These are phyloP conservation scores for Apis cerana DNA, from an alignment of 1,140 invertebrate genomes.

Conservation along the genomic window DNA sequence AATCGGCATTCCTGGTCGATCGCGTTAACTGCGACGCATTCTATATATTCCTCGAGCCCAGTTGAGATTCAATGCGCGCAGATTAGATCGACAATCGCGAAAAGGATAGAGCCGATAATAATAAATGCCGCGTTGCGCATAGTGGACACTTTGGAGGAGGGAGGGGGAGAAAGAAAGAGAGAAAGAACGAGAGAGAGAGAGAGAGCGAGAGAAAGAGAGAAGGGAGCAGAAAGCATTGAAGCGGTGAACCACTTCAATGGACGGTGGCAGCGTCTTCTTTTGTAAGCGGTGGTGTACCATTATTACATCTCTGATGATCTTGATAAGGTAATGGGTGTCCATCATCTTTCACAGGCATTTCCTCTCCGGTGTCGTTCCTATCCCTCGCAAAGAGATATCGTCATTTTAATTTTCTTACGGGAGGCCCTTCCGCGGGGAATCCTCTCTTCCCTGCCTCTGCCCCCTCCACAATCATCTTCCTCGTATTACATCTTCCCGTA, in stretches of 20 bases:
- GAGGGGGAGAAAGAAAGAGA: constrained; percentile 30
- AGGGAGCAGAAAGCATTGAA: constrained; percentile 51
- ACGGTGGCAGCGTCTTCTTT: constrained; percentile 55
- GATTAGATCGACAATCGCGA: constrained; percentile 53
- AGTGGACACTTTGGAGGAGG: not conserved
- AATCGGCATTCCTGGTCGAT: constrained; percentile 24
- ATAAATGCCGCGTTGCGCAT: constrained; percentile 18
- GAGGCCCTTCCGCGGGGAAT: not conserved
- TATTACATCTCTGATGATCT: constrained; percentile 73
- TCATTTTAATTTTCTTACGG: constrained; percentile 14
- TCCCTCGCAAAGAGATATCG: constrained; percentile 13
- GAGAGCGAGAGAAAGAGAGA: constrained; percentile 25
- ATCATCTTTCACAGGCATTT: constrained; percentile 74
- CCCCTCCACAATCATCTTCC: not conserved
- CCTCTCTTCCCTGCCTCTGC: not conserved
- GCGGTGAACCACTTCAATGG: constrained; percentile 52
- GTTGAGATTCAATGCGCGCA: constrained; percentile 42
- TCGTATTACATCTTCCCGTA: too few species aligned
- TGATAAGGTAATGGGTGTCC: constrained; percentile 74
- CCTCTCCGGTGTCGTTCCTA: constrained; percentile 59
- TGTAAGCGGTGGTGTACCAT: constrained; percentile 64
- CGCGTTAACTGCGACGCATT: constrained; percentile 48
- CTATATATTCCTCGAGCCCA: constrained; percentile 12
- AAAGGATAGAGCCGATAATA: constrained; percentile 41
- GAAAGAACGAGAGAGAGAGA: constrained; percentile 13